phyloP scores from a whole-genome alignment of 1,140 invertebrate species.

The Saccostrea cuccullata region DNA sequence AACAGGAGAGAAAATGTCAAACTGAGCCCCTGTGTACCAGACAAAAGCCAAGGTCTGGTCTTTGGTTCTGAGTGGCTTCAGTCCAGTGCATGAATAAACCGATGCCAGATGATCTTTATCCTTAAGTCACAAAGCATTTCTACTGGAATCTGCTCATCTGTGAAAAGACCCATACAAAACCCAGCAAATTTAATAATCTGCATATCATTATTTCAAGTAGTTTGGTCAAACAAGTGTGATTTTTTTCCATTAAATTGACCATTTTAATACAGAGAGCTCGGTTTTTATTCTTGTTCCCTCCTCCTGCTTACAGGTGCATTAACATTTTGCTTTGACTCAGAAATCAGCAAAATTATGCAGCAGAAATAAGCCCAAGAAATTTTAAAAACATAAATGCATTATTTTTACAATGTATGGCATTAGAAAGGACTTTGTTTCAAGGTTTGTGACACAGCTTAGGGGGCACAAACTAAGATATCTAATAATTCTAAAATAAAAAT shows the following conservation, averaged over 20 bases:
- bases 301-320: not conserved
- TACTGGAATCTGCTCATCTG: not conserved
- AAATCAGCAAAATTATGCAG: not conserved
- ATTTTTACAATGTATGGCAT: not conserved
- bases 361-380: not conserved
- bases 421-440: conserved; percentile 4
- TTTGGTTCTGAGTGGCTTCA: not conserved
- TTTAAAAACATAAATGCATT: not conserved
- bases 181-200: conserved; percentile 22
- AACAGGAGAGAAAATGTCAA: conserved; percentile 18
- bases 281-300: not conserved
- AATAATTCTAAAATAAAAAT: conserved; percentile 3
- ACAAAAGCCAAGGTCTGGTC: not conserved
- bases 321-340: not conserved
- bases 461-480: conserved; percentile 6
- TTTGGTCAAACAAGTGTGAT: conserved; percentile 21
- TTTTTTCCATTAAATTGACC: not conserved
- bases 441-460: not conserved
- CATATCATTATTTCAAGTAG: conserved; percentile 26
- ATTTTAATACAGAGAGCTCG: not conserved
- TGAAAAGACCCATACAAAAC: conserved; percentile 11
- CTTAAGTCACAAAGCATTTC: conserved; percentile 20
- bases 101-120: not conserved
- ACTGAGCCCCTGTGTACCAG: not conserved
- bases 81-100: not conserved